A percentile compares a stretch with the other conserved stretches of the same genome.
These are phyloP conservation scores for Cygnus buccinator DNA, from an alignment of 2,113 vertebrate species.

Conservation along the genomic window DNA sequence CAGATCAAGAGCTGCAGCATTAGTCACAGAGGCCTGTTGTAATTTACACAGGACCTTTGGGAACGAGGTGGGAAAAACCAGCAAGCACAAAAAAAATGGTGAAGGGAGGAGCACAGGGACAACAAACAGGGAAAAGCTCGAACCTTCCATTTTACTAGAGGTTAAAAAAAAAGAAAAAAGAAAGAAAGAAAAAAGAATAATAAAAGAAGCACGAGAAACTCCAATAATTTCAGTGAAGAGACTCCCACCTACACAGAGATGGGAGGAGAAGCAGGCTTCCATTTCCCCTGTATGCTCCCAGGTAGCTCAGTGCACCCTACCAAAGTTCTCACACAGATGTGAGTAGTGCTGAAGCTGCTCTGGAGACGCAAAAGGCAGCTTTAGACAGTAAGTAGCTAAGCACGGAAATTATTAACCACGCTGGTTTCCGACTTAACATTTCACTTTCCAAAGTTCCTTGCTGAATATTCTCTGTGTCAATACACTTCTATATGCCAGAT, in stretches of 20 bases:
- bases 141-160: not conserved
- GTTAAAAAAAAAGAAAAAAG: not conserved
- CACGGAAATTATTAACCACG: constrained; percentile 55
- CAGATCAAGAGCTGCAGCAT: constrained; percentile 33
- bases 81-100: not conserved
- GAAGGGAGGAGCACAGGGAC: not conserved
- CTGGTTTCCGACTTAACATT: constrained; percentile 64
- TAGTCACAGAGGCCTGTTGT: not conserved
- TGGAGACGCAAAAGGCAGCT: not conserved
- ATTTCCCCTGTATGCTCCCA: not conserved
- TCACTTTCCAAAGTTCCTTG: not conserved
- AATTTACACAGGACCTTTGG: not conserved
- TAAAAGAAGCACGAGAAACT: not conserved
- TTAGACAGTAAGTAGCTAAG: not conserved
- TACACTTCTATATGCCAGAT: not conserved
- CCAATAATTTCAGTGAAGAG: not conserved
- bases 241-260: not conserved
- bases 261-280: not conserved
- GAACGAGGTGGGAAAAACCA: not conserved
- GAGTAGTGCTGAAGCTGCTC: not conserved
- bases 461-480: not conserved
- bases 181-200: not conserved
- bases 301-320: not conserved
- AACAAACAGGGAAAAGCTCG: not conserved
- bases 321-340: not conserved